Conservation (phyloP, 2,888 invertebrate genomes). For the Herminia tarsipennalis region DNA sequence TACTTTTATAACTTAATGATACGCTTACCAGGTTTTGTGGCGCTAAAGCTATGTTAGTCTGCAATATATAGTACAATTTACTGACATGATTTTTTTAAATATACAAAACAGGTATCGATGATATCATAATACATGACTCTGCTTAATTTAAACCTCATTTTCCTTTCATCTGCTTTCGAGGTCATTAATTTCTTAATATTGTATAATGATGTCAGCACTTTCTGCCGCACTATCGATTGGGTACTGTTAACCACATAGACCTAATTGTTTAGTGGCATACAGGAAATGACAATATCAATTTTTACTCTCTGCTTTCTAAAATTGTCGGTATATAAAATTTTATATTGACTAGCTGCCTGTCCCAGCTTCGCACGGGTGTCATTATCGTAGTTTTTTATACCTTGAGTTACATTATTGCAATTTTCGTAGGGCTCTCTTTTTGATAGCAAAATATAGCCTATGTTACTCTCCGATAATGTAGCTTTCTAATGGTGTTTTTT, state of each 20-base stretch:
- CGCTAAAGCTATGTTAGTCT: too few species aligned
- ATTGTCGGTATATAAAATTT: conserved; percentile 8
- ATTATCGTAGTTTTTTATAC: too few species aligned
- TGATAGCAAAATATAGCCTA: too few species aligned
- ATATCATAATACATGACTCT: conserved; percentile 1
- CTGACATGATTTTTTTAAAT: neutral
- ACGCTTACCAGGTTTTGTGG: conserved; percentile 36
- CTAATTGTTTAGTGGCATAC: conserved; percentile 4
- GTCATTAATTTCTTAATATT: conserved; percentile 47
- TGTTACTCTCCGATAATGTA: too few species aligned
- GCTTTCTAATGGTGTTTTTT: too few species aligned
- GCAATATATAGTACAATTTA: too few species aligned
- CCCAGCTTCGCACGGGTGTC: too few species aligned
- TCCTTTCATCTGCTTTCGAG: conserved; percentile 28
- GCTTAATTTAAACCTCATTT: conserved; percentile 12
- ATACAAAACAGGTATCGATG: neutral
- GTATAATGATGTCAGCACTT: conserved; percentile 48
- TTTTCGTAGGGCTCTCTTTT: too few species aligned
- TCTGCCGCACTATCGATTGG: conserved; percentile 22
- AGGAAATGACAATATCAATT: neutral
- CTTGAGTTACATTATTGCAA: too few species aligned
- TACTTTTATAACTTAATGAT: conserved; percentile 64
- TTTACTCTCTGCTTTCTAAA: conserved; percentile 5
- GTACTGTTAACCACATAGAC: conserved; percentile 22
- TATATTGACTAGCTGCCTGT: conserved; percentile 8